Evolutionary conservation across 2,113 vertebrate species (phyloP), one percentile per base, ranked within the genome.

Genomic region (Notothenia coriiceps): DNA sequence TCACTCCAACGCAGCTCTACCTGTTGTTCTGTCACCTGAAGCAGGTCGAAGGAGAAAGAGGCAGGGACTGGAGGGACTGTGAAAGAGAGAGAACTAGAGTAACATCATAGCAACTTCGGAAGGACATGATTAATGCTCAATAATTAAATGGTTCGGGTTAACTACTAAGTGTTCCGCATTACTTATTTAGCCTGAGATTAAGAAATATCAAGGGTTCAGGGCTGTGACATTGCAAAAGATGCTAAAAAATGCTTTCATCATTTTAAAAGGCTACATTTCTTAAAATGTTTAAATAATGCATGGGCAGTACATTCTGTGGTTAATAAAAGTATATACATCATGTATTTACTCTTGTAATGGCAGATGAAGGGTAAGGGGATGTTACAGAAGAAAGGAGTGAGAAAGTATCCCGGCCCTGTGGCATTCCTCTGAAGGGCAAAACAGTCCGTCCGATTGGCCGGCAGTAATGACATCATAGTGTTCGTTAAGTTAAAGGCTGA

Each of bases 361-460:
- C 97, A 98, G 93, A 98, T 92, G 88, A 95, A 97, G 22, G 96
- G 96, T 77, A 98, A 90, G 4, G 90, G 82, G 68, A 96, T 56
- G 74, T 92, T 92, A 86, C 97, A 98, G 87, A 96, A 96, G 89
- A 98, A 96, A 35, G 94, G 92, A 55, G 94, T 94, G 70, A 97
- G 95, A 87, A 96, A 95, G 89, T 95, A 96, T 83, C 89, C 94
- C 51, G 86, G 88, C 47, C 95, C 95, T 4, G 90, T 92, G 68
- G 94, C 91, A 82, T 97, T 95, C 94, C 88, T 94, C 80, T 96
- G 96, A 62, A 98, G 93, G 68, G 96, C 95, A 63, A 95, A 97
- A 88, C 97, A 99, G 81, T 96, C 93, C 0, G 95, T 96, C 73
- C 97, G 94, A 79, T 94, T 95, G 90, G 93, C 86, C 63, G 95